Evolutionary conservation across 2,888 invertebrate genomes (phyloP), one percentile per base, ranked within the genome.

Genomic region (Drosophila quinaria): DNA sequence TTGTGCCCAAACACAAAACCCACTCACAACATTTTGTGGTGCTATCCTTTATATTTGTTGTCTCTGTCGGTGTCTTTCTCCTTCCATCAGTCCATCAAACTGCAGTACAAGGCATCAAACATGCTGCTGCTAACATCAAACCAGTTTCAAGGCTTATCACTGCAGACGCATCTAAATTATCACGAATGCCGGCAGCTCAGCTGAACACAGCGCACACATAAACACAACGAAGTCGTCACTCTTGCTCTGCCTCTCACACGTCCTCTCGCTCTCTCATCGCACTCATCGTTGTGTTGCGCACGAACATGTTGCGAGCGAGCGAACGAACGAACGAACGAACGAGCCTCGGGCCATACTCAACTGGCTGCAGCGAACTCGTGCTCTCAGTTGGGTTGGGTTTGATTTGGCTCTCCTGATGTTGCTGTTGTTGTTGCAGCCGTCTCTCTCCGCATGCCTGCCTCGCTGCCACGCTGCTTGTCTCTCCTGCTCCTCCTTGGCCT

Each of bases 61-160:
- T 50, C 56, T 33, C 35, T 1, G n/a, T 11, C 37, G 51, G 1
- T 13, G 15, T 15, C 25, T 22, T 3, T 31, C 41, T 49, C 61
- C n/a, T 15, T 37, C 39, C 29, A 41, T 19, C 52, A n/a, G 11
- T 46, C 61, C 25, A 50, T 64, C 70, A 54, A 68, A 81, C 59
- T 87, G 81, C 85, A 74, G 66, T 49, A n/a, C 19, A 22, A 50
- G 50, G 67, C 85, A 66, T 85, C 89, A 60, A 89, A 81, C 86
- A 85, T 80, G 87, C 74, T 87, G 88, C 42, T 61, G 29, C 68
- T 52, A 81, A 72, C 80, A 81, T 74, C 81, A 74, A 89, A 89
- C 89, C 82, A 60, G 89, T 86, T 85, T 85, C 76, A 76, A 67
- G 70, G 78, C 86, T 89, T 86, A 87, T 89, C 85, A 87, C 71